Conservation (phyloP, 2,888 invertebrate species). For the Sminthurinus aureus region DNA sequence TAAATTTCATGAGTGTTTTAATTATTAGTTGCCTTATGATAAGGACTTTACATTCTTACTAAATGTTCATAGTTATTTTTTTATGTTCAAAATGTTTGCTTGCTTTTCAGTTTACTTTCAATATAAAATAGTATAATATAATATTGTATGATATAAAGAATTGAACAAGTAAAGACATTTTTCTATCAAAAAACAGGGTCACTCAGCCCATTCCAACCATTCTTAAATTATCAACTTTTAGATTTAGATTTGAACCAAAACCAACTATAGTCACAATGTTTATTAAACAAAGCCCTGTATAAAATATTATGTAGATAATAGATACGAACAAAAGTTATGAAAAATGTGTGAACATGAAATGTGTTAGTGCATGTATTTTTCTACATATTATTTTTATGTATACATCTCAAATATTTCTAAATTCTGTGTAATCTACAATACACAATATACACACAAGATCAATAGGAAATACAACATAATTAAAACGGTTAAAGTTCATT, state of each 20-base stretch:
- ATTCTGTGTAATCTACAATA: neutral
- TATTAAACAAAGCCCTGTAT: neutral
- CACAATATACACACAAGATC: neutral
- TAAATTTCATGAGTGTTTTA: conserved; percentile 27
- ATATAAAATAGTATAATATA: neutral
- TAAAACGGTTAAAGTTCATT: conserved; percentile 1
- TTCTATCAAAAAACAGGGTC: conserved; percentile 18
- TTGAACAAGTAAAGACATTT: neutral
- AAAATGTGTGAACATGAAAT: neutral
- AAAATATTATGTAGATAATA: neutral
- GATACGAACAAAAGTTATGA: neutral
- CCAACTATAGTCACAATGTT: neutral
- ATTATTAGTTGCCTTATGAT: conserved; percentile 23
- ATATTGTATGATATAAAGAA: neutral
- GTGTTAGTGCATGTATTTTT: no score
- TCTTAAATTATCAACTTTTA: neutral
- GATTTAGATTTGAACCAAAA: neutral
- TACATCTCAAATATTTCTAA: neutral
- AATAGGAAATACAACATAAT: conserved; percentile 13
- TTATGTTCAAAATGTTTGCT: conserved; percentile 6
- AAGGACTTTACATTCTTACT: conserved; percentile 6
- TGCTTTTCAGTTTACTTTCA: neutral
- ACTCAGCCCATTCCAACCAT: neutral
- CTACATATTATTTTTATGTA: no score
- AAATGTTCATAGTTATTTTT: conserved; percentile 21